phyloP scores from a whole-genome alignment of 2,113 vertebrate species.

The Sinosuthora webbiana region DNA sequence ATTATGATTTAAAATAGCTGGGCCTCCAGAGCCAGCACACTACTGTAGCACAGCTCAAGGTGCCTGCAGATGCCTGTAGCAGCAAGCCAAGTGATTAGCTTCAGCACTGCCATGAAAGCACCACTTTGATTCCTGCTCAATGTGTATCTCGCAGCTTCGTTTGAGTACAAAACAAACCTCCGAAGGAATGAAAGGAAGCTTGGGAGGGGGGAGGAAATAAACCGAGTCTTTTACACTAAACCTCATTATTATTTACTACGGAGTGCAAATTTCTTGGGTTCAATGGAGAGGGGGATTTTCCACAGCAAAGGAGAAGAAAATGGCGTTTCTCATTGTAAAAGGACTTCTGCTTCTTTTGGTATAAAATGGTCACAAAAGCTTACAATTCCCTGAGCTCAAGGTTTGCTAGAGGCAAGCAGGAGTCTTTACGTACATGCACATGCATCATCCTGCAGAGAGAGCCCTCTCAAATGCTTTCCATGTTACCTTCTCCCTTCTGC shows the following conservation, averaged over 20 bases:
- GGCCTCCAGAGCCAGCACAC: not conserved
- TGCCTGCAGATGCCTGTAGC: conserved; percentile 35
- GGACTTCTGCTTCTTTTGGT: not conserved
- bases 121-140: not conserved
- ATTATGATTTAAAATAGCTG: conserved; percentile 57
- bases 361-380: not conserved
- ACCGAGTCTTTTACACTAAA: not conserved
- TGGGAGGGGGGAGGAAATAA: not conserved
- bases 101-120: not conserved
- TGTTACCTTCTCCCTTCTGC: not conserved
- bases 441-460: not conserved
- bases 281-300: not conserved
- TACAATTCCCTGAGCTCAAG: not conserved
- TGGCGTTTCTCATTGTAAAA: not conserved
- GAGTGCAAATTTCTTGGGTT: not conserved
- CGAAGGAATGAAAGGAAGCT: not conserved
- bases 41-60: not conserved
- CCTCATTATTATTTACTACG: not conserved
- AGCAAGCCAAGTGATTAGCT: conserved; percentile 13
- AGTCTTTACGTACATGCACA: not conserved
- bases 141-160: not conserved
- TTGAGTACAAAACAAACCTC: not conserved
- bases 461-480: not conserved
- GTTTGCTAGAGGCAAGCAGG: not conserved
- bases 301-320: not conserved